Evolutionary conservation across 2,797 vertebrate genomes (phyloP).

Genomic region (Pipistrellus nathusii): DNA sequence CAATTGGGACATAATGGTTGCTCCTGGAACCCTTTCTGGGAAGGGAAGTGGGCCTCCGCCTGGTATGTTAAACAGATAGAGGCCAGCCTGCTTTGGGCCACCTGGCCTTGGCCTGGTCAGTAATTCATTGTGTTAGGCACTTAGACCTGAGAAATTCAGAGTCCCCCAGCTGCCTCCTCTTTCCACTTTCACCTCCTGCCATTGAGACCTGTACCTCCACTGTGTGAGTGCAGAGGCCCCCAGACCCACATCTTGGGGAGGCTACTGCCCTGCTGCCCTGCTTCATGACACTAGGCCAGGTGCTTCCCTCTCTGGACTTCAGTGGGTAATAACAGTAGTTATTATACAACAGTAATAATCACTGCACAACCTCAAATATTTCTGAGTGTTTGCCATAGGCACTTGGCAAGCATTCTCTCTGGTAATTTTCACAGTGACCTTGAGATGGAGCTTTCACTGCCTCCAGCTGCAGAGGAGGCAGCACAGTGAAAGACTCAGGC

Average conservation of each 20-base stretch:
- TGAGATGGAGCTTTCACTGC: accelerated
- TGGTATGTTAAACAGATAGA: constrained; percentile 90
- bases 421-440: not conserved
- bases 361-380: accelerated
- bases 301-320: not conserved
- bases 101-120: constrained; percentile 88
- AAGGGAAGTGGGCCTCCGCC: constrained; percentile 86
- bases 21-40: constrained; percentile 87
- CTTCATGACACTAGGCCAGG: not conserved
- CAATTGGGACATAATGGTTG: constrained; percentile 92
- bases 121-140: constrained; percentile 89
- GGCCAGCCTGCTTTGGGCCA: constrained; percentile 85
- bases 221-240: not conserved
- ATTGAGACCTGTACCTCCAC: accelerated
- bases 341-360: no score
- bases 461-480: not conserved
- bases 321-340: not conserved
- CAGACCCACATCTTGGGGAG: not conserved
- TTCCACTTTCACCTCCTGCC: not conserved
- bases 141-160: constrained; percentile 88
- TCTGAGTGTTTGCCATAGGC: not conserved
- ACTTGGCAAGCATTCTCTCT: accelerated
- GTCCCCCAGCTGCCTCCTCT: constrained; percentile 14
- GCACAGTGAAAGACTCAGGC: not conserved
- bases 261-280: not conserved